phyloP scores from a whole-genome alignment of 2,113 vertebrate genomes.

The Platichthys stellatus region DNA sequence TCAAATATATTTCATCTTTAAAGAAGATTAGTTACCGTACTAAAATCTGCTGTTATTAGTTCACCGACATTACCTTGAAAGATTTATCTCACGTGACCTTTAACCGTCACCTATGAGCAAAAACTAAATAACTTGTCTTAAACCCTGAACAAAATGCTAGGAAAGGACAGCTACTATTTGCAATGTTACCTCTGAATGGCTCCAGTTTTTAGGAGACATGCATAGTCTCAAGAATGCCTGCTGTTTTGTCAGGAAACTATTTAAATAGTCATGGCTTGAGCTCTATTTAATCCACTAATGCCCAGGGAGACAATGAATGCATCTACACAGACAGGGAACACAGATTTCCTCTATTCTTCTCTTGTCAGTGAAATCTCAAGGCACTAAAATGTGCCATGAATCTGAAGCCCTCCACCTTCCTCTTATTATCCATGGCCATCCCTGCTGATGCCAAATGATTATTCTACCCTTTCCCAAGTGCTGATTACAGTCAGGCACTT shows the following conservation, averaged over 20 bases:
- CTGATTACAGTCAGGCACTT: constrained; percentile 62
- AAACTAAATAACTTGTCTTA: background rate
- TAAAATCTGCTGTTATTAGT: background rate
- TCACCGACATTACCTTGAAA: background rate
- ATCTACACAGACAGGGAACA: constrained; percentile 10
- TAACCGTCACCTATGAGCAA: background rate
- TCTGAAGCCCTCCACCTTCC: constrained; percentile 7
- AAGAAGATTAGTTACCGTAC: background rate
- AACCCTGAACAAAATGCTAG: background rate
- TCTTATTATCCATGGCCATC: constrained; percentile 28
- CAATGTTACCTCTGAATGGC: background rate
- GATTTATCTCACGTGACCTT: background rate
- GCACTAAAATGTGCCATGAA: constrained; percentile 32
- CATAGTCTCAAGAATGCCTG: background rate
- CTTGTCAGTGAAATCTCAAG: constrained; percentile 17
- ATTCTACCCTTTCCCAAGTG: constrained; percentile 41
- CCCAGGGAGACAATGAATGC: background rate
- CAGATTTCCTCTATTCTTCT: constrained; percentile 13
- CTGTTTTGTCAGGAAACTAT: background rate
- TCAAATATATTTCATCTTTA: background rate
- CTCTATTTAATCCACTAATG: constrained; percentile 2
- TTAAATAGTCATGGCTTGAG: background rate
- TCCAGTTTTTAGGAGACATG: constrained; percentile 12
- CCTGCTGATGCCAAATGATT: constrained; percentile 42
- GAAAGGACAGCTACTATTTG: background rate